Percentiles rank a stretch among this genome's conserved stretches.
These are phyloP conservation scores for Aratinga solstitialis DNA, from an alignment of 2,797 vertebrate genomes.

Conservation along the genomic window DNA sequence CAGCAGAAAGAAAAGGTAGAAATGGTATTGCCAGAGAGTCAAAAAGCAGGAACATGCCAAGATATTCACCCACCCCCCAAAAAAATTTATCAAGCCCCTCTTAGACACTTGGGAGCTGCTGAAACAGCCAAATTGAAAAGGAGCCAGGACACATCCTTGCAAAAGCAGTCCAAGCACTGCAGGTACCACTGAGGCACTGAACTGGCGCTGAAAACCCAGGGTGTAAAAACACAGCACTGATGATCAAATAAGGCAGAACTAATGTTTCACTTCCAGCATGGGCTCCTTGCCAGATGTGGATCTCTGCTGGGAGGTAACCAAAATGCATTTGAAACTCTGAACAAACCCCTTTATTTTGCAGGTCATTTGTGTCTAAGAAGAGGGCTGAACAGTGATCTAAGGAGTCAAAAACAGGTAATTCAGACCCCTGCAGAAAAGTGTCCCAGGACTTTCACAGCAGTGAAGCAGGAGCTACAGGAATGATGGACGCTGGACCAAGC, in stretches of 20 bases:
- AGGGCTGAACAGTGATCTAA: background rate
- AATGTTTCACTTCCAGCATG: background rate
- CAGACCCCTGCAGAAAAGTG: background rate
- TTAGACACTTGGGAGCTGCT: background rate
- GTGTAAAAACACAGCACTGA: background rate
- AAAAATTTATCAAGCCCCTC: background rate
- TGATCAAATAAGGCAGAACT: background rate
- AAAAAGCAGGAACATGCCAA: background rate
- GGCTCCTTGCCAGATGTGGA: background rate
- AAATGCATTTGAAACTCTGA: background rate
- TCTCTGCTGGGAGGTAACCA: background rate
- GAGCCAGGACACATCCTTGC: background rate
- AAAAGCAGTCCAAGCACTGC: background rate
- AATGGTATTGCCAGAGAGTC: background rate
- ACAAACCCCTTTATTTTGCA: background rate
- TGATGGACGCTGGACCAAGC: slow-evolving; percentile 4
- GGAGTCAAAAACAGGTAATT: background rate
- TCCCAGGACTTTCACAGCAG: background rate
- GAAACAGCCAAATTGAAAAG: background rate
- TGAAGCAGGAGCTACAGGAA: background rate
- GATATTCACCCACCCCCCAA: background rate
- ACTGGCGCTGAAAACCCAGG: background rate
- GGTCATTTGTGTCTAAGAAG: background rate
- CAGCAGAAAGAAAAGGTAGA: background rate
- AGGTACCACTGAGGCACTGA: background rate